Evolutionary conservation across 1,140 invertebrate genomes (phyloP).

Genomic region (Drosophila nasuta): DNA sequence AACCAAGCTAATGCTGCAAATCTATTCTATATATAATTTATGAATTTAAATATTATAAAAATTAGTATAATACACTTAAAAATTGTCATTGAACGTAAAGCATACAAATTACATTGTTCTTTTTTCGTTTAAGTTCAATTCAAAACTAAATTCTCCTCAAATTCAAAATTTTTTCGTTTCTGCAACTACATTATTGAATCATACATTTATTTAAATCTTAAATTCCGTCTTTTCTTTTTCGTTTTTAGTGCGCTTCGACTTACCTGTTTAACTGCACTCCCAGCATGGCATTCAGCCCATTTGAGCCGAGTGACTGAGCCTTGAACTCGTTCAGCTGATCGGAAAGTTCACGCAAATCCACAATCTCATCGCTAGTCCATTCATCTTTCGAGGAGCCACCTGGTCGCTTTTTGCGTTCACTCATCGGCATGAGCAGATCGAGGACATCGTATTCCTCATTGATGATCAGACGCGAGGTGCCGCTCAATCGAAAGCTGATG

Average conservation of each 20-base stretch:
- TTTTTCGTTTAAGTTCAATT: too few species aligned
- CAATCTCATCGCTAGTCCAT: conserved; percentile 40
- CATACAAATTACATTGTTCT: too few species aligned
- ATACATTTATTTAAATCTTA: too few species aligned
- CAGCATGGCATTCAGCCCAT: conserved; percentile 50
- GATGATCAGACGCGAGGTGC: conserved; percentile 87
- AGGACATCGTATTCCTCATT: conserved; percentile 87
- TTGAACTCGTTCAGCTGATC: conserved; percentile 47
- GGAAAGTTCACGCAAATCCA: conserved; percentile 50
- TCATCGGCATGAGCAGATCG: conserved; percentile 58
- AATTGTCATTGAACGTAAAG: too few species aligned
- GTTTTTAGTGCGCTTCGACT: background rate
- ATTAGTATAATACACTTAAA: too few species aligned
- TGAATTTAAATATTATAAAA: too few species aligned
- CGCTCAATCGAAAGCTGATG: conserved; percentile 88
- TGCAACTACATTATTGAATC: too few species aligned
- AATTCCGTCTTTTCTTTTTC: too few species aligned
- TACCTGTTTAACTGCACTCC: conserved; percentile 61
- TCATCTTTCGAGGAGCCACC: conserved; percentile 54
- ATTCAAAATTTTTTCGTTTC: too few species aligned
- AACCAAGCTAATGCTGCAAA: too few species aligned
- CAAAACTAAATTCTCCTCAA: too few species aligned
- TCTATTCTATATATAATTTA: too few species aligned
- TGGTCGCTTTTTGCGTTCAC: conserved; percentile 50
- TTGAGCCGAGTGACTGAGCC: conserved; percentile 38